Evolutionary conservation across 2,888 invertebrate species (phyloP).

Genomic region (Eustalomyia histrio): DNA sequence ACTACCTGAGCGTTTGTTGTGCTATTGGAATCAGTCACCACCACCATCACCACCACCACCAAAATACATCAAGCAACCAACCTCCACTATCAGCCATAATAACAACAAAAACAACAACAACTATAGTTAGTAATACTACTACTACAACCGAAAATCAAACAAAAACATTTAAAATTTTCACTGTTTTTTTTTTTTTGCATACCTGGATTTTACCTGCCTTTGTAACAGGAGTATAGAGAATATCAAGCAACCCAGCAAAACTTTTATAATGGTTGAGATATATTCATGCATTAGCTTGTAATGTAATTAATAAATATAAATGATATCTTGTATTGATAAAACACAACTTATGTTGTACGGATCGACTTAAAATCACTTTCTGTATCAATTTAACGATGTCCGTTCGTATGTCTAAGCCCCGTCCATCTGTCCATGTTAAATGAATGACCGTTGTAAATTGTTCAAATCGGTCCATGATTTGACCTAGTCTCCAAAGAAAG

Average conservation of each 20-base stretch:
- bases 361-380: too few species aligned
- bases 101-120: slow-evolving; percentile 29
- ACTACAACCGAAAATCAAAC: slow-evolving; percentile 37
- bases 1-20: slow-evolving; percentile 33
- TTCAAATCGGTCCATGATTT: too few species aligned
- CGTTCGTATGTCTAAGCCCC: too few species aligned
- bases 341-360: too few species aligned
- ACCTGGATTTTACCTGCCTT: slow-evolving; percentile 55
- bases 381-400: too few species aligned
- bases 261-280: too few species aligned
- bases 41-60: slow-evolving; percentile 17
- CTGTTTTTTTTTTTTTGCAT: slow-evolving; percentile 40
- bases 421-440: too few species aligned
- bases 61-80: not conserved
- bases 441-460: too few species aligned
- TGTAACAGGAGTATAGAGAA: slow-evolving; percentile 36
- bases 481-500: too few species aligned
- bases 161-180: slow-evolving; percentile 12
- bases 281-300: too few species aligned
- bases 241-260: slow-evolving; percentile 32
- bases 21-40: slow-evolving; percentile 54
- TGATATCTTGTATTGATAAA: too few species aligned
- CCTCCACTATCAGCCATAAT: slow-evolving; percentile 9
- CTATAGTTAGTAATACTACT: slow-evolving; percentile 26
- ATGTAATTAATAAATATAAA: too few species aligned